Percentiles rank a stretch among this genome's conserved stretches.
These are phyloP conservation scores for Corella eumyota DNA, from an alignment of 23 tunicate genomes.

Conservation along the genomic window DNA sequence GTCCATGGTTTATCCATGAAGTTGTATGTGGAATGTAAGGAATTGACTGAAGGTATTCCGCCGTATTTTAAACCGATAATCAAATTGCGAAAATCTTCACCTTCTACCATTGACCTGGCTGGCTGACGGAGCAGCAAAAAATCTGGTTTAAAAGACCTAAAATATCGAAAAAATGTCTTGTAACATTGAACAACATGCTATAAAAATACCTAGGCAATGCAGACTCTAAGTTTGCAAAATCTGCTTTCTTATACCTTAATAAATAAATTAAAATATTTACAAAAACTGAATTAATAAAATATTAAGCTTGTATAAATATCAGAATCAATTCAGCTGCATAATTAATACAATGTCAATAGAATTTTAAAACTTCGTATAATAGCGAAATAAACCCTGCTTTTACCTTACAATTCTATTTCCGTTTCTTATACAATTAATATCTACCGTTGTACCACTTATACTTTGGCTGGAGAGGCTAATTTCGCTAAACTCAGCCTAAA, in stretches of 20 bases:
- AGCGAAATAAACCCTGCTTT: no score
- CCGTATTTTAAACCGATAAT: conserved; percentile 84
- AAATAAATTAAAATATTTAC: no score
- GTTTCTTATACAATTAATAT: conserved; percentile 50
- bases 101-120: conserved; percentile 64
- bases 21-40: conserved; percentile 88
- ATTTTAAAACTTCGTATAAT: no score
- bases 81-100: conserved; percentile 56
- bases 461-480: conserved; percentile 58
- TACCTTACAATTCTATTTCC: conserved; percentile 66
- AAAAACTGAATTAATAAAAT: no score
- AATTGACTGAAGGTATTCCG: conserved; percentile 90
- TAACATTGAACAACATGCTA: no score
- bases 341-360: no score
- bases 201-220: no score
- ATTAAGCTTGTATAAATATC: no score
- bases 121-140: conserved; percentile 85
- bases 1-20: conserved; percentile 93
- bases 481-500: conserved; percentile 73
- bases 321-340: no score
- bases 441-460: conserved; percentile 47
- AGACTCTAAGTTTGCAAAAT: no score
- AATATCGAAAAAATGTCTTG: no score
- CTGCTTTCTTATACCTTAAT: no score
- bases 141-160: conserved; percentile 84